Conservation (phyloP, 2,888 invertebrate species). For the Serripes groenlandicus region DNA sequence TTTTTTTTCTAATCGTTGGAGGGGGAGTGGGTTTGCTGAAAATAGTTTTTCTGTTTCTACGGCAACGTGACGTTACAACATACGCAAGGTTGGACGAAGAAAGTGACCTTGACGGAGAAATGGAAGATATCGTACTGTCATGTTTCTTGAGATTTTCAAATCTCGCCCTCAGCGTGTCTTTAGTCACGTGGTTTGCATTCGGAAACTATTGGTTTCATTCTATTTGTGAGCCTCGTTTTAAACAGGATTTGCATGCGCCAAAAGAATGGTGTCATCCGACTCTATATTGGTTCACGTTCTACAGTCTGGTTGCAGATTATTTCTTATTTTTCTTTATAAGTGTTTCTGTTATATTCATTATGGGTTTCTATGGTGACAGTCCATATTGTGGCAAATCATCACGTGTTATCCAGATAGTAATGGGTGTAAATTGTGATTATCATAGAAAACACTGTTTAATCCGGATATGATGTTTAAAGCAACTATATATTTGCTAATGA, state of each 20-base stretch:
- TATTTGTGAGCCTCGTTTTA: constrained; percentile 92
- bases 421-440: too few relatives aligned
- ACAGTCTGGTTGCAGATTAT: constrained; percentile 23
- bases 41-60: constrained; percentile 89
- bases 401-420: too few relatives aligned
- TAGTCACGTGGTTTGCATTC: constrained; percentile 92
- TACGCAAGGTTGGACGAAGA: constrained; percentile 85
- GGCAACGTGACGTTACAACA: constrained; percentile 89
- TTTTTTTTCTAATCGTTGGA: constrained; percentile 94
- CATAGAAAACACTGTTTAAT: too few relatives aligned
- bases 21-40: constrained; percentile 92
- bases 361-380: constrained; percentile 29
- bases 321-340: constrained; percentile 16
- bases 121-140: constrained; percentile 48
- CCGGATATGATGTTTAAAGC: too few relatives aligned
- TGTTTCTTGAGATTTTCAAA: constrained; percentile 88
- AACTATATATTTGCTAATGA: too few relatives aligned
- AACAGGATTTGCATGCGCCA: constrained; percentile 91
- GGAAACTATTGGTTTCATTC: constrained; percentile 93
- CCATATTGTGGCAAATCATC: constrained; percentile 9
- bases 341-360: constrained; percentile 2
- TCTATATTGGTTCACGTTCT: constrained; percentile 35
- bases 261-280: constrained; percentile 91
- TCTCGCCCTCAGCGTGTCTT: constrained; percentile 90
- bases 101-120: constrained; percentile 75